Percentiles rank a stretch among this genome's conserved stretches.
phyloP scores from a whole-genome alignment of 1,140 invertebrate species.

The Chrysopa pallens region DNA sequence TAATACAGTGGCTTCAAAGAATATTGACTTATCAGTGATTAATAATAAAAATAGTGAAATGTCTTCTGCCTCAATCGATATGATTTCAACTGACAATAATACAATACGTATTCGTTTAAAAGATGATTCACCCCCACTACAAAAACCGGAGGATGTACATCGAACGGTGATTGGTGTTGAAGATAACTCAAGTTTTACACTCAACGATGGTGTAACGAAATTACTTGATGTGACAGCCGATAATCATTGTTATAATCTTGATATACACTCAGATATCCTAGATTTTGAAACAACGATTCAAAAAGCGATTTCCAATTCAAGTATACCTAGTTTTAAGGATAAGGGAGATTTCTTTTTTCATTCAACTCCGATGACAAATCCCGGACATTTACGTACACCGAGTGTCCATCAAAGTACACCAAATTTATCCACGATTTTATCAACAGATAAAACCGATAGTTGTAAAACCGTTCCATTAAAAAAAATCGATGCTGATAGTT shows the following conservation, averaged over 20 bases:
- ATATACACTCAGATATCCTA: conserved; percentile 5
- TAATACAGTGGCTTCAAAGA: not conserved
- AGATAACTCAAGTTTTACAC: not conserved
- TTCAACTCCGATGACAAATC: conserved; percentile 20
- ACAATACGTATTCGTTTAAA: conserved; percentile 9
- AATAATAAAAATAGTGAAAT: no score
- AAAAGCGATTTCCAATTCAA: conserved; percentile 20
- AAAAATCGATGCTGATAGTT: conserved; percentile 14
- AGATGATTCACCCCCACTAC: conserved; percentile 10
- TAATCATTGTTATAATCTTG: not conserved
- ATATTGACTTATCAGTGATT: no score
- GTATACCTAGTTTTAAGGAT: conserved; percentile 13
- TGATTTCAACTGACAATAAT: conserved; percentile 18
- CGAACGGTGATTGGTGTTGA: not conserved
- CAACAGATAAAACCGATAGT: conserved; percentile 28
- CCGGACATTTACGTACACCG: conserved; percentile 32
- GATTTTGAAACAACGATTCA: conserved; percentile 3
- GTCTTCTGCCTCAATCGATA: conserved; percentile 12
- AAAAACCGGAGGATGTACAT: conserved; percentile 2
- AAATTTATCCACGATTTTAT: conserved; percentile 30
- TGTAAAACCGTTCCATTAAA: conserved; percentile 29
- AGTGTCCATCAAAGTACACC: conserved; percentile 37
- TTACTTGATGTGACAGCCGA: not conserved
- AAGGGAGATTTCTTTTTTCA: conserved; percentile 11
- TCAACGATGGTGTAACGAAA: not conserved